Evolutionary conservation across 2,113 vertebrate species (phyloP).

Genomic region (Megaptera novaeangliae): DNA sequence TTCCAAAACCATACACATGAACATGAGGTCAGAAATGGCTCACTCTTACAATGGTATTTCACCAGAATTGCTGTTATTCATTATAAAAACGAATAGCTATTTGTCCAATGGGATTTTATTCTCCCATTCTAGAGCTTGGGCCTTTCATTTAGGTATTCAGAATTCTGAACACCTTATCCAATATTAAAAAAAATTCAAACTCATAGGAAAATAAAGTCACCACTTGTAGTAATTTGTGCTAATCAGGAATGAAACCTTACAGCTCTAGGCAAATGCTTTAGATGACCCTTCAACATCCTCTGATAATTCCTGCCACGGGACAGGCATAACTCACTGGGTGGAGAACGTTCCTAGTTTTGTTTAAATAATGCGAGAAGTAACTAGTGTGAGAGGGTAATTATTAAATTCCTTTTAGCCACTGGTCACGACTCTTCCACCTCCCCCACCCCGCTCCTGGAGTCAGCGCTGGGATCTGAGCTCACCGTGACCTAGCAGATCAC

Average conservation of each 20-base stretch:
- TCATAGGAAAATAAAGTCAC: slow-evolving; percentile 42
- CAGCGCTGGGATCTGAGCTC: slow-evolving; percentile 63
- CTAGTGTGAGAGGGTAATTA: slow-evolving; percentile 66
- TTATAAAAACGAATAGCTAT: slow-evolving; percentile 41
- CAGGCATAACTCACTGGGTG: slow-evolving; percentile 59
- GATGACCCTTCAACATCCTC: slow-evolving; percentile 39
- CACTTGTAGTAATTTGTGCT: slow-evolving; percentile 19
- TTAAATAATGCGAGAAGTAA: slow-evolving; percentile 72
- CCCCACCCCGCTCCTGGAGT: slow-evolving; percentile 20
- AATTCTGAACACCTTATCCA: slow-evolving; percentile 29
- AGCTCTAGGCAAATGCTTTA: slow-evolving; percentile 47
- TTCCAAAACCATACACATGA: background rate
- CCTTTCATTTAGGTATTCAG: slow-evolving; percentile 28
- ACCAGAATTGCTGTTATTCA: background rate
- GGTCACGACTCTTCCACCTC: slow-evolving; percentile 60
- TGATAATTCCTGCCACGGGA: slow-evolving; percentile 45
- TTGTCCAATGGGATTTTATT: slow-evolving; percentile 32
- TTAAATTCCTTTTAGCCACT: slow-evolving; percentile 75
- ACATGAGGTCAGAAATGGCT: background rate
- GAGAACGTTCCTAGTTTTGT: slow-evolving; percentile 60
- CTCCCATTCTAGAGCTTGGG: background rate
- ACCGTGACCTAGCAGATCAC: slow-evolving; percentile 66
- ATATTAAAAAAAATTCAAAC: slow-evolving; percentile 59
- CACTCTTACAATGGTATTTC: background rate
- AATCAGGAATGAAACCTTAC: slow-evolving; percentile 48